Conservation (phyloP, 2,888 invertebrate genomes). For the Rutpela maculata region DNA sequence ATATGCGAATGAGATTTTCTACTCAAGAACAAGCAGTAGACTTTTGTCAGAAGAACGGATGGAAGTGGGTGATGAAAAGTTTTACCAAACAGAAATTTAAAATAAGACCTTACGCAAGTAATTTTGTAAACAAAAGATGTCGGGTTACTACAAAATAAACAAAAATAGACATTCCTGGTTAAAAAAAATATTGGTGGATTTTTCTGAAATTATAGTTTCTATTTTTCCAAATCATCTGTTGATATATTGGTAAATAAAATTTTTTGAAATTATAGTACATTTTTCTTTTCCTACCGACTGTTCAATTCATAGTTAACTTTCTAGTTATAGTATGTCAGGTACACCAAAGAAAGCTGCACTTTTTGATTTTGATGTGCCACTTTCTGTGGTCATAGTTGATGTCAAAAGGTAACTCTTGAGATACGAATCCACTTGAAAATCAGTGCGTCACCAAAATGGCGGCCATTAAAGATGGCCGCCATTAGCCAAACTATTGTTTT, state of each 20-base stretch:
- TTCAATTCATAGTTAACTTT: no score
- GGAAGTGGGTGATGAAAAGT: conserved; percentile 88
- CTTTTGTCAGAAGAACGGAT: conserved; percentile 93
- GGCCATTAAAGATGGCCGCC: no score
- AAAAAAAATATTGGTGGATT: background rate
- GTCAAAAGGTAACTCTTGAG: no score
- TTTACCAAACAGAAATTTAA: conserved; percentile 78
- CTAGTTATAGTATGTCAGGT: no score
- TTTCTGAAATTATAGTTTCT: background rate
- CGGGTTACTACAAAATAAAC: conserved; percentile 92
- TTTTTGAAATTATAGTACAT: background rate
- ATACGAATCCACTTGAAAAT: no score
- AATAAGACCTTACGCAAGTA: conserved; percentile 90
- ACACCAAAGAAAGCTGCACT: no score
- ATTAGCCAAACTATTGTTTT: no score
- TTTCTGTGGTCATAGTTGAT: no score
- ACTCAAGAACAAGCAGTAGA: conserved; percentile 88
- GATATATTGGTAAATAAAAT: background rate
- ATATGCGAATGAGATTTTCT: conserved; percentile 85
- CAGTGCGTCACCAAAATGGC: no score
- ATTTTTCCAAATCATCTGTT: background rate
- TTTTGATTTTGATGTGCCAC: no score
- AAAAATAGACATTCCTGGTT: background rate
- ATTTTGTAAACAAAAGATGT: conserved; percentile 95
- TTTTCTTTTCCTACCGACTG: no score